A percentile compares a stretch with the other conserved stretches of the same genome.
phyloP scores from a whole-genome alignment of 2,888 invertebrate genomes.

The Eupelmus urozonus region DNA sequence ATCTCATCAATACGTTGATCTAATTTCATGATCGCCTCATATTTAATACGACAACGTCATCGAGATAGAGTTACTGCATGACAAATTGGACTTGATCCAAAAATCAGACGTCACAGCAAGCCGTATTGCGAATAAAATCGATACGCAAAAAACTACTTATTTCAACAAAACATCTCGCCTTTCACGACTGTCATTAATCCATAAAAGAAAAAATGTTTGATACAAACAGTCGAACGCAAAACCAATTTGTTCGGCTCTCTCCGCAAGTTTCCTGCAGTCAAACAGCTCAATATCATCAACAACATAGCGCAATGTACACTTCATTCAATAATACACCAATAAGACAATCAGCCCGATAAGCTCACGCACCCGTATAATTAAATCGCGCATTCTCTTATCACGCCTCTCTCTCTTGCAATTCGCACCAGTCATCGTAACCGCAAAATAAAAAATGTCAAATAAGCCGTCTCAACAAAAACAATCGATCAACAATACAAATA shows the following conservation, averaged over 20 bases:
- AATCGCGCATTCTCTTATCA: background rate
- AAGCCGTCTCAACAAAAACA: background rate
- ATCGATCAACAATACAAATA: too few species aligned
- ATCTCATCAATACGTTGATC: conserved; percentile 16
- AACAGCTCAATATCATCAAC: background rate
- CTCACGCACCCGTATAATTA: too few species aligned
- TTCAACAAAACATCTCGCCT: too few species aligned
- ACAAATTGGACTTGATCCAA: conserved; percentile 11
- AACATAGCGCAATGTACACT: background rate
- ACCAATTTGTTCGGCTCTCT: too few species aligned
- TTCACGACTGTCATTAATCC: too few species aligned
- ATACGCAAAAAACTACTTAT: too few species aligned
- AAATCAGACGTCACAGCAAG: conserved; percentile 14
- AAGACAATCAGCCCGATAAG: background rate
- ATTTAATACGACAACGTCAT: conserved; percentile 17
- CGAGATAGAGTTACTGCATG: conserved; percentile 3
- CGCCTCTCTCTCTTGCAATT: background rate
- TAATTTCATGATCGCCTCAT: conserved; percentile 17
- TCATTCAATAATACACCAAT: conserved; percentile 14
- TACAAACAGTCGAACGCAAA: too few species aligned
- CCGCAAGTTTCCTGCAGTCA: background rate
- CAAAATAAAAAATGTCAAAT: background rate
- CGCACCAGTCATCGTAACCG: background rate
- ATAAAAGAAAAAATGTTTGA: too few species aligned
- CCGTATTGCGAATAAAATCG: too few species aligned